These are phyloP conservation scores for Hyposoter didymator DNA, from an alignment of 2,888 invertebrate species.

Conservation along the genomic window DNA sequence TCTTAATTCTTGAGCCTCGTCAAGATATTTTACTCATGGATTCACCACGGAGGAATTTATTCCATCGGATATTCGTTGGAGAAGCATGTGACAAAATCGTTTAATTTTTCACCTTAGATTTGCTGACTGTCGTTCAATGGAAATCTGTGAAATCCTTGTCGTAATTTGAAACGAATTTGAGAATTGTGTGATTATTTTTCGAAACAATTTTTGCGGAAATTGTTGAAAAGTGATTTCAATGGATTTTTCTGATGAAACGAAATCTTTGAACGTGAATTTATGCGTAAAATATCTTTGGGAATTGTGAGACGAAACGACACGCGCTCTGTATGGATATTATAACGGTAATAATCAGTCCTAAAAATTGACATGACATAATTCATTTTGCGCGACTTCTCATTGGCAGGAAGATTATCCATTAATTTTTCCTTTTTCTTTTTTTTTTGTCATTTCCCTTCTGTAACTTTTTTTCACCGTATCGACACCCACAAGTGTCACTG, in stretches of 20 bases:
- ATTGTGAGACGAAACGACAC: conserved; percentile 20
- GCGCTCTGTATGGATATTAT: conserved; percentile 43
- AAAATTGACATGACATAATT: conserved; percentile 60
- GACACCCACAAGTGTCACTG: conserved; percentile 42
- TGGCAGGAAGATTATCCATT: conserved; percentile 64
- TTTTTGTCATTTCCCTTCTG: neutral
- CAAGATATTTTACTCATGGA: conserved; percentile 4
- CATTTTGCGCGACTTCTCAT: conserved; percentile 64
- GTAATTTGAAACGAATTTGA: neutral
- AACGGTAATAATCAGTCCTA: conserved; percentile 41
- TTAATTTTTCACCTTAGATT: too few relatives aligned
- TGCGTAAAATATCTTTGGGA: neutral
- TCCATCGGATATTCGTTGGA: neutral
- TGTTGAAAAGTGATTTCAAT: neutral
- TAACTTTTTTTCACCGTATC: conserved; percentile 7
- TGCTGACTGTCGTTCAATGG: too few relatives aligned
- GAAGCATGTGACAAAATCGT: neutral
- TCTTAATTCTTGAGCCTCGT: neutral
- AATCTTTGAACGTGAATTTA: neutral
- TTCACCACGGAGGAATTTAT: neutral
- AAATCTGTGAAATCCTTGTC: neutral
- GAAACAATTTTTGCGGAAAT: neutral
- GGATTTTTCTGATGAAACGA: neutral
- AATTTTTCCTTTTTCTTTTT: conserved; percentile 20
- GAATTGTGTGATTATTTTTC: neutral